Evolutionary conservation across 2,113 vertebrate species (phyloP), one percentile per base, ranked within the genome.

Genomic region (Otocyon megalotis): DNA sequence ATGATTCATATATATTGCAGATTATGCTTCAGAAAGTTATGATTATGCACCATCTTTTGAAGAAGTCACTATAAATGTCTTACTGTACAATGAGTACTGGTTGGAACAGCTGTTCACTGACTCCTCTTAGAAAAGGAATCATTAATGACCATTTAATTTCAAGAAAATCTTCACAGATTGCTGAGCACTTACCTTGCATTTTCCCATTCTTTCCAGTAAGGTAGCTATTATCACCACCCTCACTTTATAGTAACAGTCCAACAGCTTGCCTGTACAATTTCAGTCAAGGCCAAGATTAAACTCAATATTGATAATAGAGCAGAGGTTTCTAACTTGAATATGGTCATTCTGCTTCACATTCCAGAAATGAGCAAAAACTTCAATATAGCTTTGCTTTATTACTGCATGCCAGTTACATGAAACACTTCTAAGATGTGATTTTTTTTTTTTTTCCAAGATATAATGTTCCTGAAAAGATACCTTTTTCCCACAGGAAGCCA

Each of bases 371-470:
- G 30, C 60, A 86, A 93, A 71, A 85, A 48, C 12, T 15, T 15
- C 28, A 28, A 3, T 43, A 74, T 24, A 76, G 56, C 24, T 92
- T 35, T 30, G 30, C 69, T 92, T 82, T 60, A 32, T 53, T 53
- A 53, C 11, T n/a, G 50, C 50, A 58, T 56, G 63, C 16, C 32
- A 53, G 50, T 53, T 35, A 74, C 17, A 0, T 77, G 83, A 79
- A 79, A 65, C 54, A 4, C 60, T 90, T 69, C 81, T 91, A 65
- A 94, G n/a, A 58, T 2, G 20, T 14, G 0, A 74, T 6, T 26
- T 6, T 3, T 50, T 67, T 17, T 22, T 79, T 90, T 85, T 35
- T 3, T 93, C 54, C 81, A 80, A 98, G 97, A 92, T 60, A 24
- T 1, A 43, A 65, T 20, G 72, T 20, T 87, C 69, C 95, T 72